Conservation (phyloP, 1,140 invertebrate genomes). For the Brachionus angularis region DNA sequence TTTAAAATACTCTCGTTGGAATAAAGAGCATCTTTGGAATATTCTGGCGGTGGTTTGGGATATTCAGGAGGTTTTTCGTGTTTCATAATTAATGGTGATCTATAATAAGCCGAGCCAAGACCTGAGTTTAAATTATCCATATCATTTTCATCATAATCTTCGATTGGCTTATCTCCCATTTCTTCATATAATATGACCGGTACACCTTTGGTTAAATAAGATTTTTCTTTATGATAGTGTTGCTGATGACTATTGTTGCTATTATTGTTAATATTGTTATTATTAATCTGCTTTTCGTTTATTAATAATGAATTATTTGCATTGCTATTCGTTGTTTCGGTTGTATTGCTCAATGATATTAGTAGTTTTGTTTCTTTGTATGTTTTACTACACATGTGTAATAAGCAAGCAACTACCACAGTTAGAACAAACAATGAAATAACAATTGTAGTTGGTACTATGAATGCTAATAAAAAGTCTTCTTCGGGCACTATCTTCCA, state of each 20-base stretch:
- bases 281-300: no score
- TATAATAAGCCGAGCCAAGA: background rate
- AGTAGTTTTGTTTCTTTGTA: background rate
- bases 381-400: constrained; percentile 36
- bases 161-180: constrained; percentile 15
- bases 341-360: constrained; percentile 20
- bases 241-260: no score
- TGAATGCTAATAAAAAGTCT: constrained; percentile 17
- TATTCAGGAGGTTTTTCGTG: constrained; percentile 21
- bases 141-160: constrained; percentile 27
- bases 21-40: background rate
- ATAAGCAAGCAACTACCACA: constrained; percentile 25
- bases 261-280: no score
- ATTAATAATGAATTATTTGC: no score
- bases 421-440: constrained; percentile 16
- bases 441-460: constrained; percentile 18
- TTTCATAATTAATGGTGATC: constrained; percentile 28
- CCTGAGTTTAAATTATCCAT: background rate
- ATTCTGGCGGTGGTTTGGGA: constrained; percentile 25
- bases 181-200: constrained; percentile 42
- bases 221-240: constrained; percentile 37
- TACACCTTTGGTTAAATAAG: constrained; percentile 36
- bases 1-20: constrained; percentile 26
- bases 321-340: background rate
- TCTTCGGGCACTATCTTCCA: constrained; percentile 25